These are phyloP conservation scores for Petromus typicus DNA, from an alignment of 2,113 vertebrate species.

Conservation along the genomic window DNA sequence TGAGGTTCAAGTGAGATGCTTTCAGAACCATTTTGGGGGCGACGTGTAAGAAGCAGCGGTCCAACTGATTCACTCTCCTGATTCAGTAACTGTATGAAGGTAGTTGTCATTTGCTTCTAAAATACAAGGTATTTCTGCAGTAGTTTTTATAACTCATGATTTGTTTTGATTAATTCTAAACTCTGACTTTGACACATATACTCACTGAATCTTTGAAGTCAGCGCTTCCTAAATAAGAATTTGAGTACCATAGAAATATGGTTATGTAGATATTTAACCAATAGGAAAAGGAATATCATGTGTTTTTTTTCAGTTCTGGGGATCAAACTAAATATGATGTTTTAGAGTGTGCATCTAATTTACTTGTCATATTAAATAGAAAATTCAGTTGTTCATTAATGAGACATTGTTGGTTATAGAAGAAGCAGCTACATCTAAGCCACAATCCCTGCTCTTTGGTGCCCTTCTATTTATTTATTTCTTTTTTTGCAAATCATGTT, in stretches of 20 bases:
- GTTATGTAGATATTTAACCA: neutral
- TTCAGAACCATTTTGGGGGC: neutral
- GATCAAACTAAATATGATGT: neutral
- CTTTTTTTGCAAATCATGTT: neutral
- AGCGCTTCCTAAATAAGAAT: neutral
- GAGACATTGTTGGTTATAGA: neutral
- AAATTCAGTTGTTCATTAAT: neutral
- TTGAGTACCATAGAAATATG: neutral
- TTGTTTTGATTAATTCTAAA: neutral
- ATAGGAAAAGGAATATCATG: neutral
- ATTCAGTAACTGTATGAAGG: neutral
- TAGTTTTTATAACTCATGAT: neutral
- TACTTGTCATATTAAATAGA: slow-evolving; percentile 4
- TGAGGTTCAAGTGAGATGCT: neutral
- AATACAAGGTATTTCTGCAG: neutral
- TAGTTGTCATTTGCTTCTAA: neutral
- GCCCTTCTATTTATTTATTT: neutral
- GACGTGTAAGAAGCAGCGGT: neutral
- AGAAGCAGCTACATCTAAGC: neutral
- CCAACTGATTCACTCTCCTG: neutral
- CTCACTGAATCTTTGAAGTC: neutral
- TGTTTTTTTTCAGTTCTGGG: too few relatives aligned
- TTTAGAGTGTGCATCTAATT: neutral
- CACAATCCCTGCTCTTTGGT: neutral
- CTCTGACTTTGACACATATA: neutral